phyloP scores from a whole-genome alignment of 2,113 vertebrate genomes.

The Eubucco bourcierii region DNA sequence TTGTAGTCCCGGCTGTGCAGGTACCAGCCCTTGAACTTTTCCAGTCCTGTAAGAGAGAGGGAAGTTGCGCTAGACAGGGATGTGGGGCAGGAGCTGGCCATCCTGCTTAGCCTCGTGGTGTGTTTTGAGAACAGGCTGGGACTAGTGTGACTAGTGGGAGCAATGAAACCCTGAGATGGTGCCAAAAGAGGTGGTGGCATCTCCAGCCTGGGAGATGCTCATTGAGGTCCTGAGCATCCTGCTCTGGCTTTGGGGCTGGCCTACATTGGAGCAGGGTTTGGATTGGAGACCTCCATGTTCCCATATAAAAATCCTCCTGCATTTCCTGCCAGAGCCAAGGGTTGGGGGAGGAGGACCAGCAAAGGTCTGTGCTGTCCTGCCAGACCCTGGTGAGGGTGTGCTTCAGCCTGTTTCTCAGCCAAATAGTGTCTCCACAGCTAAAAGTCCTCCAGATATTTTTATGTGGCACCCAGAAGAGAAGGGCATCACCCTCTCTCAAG shows the following conservation, averaged over 20 bases:
- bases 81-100: not conserved
- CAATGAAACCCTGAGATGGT: not conserved
- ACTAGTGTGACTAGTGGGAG: not conserved
- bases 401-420: not conserved
- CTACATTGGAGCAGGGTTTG: not conserved
- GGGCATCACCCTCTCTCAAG: not conserved
- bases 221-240: not conserved
- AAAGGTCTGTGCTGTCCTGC: rapidly evolving
- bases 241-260: not conserved
- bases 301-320: not conserved
- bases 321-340: not conserved
- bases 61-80: not conserved
- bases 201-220: not conserved
- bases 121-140: not conserved
- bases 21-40: conserved; percentile 78
- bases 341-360: not conserved
- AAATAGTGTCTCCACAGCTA: not conserved
- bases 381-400: not conserved
- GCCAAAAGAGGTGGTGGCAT: not conserved
- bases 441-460: not conserved
- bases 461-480: not conserved
- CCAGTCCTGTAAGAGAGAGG: conserved; percentile 73
- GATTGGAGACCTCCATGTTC: not conserved
- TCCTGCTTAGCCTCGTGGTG: not conserved
- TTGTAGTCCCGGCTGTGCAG: conserved; percentile 86